Evolutionary conservation across 1,140 invertebrate species (phyloP), one percentile per base, ranked within the genome.

Genomic region (Calycopis cecrops): DNA sequence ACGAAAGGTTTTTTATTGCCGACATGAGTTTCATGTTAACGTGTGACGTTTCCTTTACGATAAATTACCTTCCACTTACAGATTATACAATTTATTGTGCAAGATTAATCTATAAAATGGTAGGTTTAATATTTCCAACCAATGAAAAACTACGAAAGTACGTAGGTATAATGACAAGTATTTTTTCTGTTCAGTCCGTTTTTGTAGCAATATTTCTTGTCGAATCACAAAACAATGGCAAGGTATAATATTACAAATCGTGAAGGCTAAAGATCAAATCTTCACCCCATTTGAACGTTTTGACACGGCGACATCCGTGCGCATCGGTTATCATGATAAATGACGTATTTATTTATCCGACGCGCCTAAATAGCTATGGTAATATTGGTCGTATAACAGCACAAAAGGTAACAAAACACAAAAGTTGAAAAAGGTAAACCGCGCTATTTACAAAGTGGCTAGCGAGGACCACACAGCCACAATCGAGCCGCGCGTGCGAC

Each of bases 401-500:
- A 85, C 84, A 87, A 87, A 87, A 87, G 84, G 84, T 87, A 87
- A 87, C 84, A 87, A 87, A 87, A 87, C 84, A 87, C 81, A 87
- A 85, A 87, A 87, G 84, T 87, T 83, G 84, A 87, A 87, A 87
- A 87, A 87, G 84, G 82, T 83, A 87, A 87, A 87, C 82, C 84
- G 84, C 84, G 81, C 84, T 87, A 87, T 87, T 87, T 87, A 87
- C 84, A 87, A 87, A 87, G 84, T 87, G 84, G 82, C 84, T 83
- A 83, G 80, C 77, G 79, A 73, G 82, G 82, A 85, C 82, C 84
- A 87, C 84, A 87, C 84, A 84, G 74, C 73, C 84, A 81, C 84
- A 87, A 87, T 87, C 82, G 82, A 69, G 75, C 84, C 84, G 82
- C 84, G 84, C 84, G 84, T 87, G 82, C 84, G 81, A 81, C 81